phyloP scores from a whole-genome alignment of 2,113 vertebrate species.

The Sebastes fasciatus region DNA sequence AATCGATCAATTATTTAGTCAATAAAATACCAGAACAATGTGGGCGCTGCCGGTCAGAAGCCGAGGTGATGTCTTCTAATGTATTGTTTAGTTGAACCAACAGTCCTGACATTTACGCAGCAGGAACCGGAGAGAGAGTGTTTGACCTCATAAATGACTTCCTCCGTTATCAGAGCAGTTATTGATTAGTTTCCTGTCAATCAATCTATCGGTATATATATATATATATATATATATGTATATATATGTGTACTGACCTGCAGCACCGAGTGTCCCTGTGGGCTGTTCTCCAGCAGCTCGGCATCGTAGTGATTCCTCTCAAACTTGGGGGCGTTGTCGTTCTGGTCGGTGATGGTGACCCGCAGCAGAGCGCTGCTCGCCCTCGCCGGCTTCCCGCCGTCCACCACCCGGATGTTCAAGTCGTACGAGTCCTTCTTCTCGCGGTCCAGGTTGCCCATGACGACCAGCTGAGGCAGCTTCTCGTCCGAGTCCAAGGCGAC shows the following conservation, averaged over 20 bases:
- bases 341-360: constrained; percentile 95
- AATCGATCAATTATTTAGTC: too few relatives aligned
- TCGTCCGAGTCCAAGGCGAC: constrained; percentile 92
- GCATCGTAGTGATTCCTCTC: constrained; percentile 92
- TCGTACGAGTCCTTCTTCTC: constrained; percentile 97
- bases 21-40: too few relatives aligned
- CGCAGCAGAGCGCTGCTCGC: constrained; percentile 94
- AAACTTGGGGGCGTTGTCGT: constrained; percentile 94
- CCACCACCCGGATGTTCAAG: constrained; percentile 94
- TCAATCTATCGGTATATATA: background rate
- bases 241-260: constrained; percentile 84
- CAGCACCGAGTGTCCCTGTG: constrained; percentile 92
- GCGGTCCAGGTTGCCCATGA: constrained; percentile 94
- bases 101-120: too few relatives aligned
- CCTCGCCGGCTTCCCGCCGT: constrained; percentile 90
- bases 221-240: too few relatives aligned
- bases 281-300: constrained; percentile 93
- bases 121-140: too few relatives aligned
- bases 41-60: too few relatives aligned
- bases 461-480: constrained; percentile 94
- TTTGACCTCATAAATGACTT: background rate
- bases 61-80: too few relatives aligned
- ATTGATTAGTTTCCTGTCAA: background rate
- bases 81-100: too few relatives aligned
- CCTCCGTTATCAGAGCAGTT: background rate